phyloP scores from a whole-genome alignment of 2,113 vertebrate species.

The Lutjanus erythropterus region DNA sequence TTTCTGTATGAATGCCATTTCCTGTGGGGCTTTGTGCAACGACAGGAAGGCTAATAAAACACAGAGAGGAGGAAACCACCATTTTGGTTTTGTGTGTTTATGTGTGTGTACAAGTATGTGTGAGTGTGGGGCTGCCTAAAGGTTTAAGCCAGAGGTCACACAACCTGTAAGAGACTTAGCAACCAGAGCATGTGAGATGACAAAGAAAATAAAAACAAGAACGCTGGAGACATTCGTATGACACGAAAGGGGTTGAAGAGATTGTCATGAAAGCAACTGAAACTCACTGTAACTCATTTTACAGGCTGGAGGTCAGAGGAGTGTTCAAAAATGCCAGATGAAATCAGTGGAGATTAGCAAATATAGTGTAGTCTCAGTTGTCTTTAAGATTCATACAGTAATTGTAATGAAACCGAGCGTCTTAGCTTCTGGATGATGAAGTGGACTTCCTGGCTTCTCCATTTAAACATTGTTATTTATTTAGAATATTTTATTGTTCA shows the following conservation, averaged over 20 bases:
- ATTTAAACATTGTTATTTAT: too few species aligned
- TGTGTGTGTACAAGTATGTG: slow-evolving; percentile 8
- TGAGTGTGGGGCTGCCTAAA: slow-evolving; percentile 24
- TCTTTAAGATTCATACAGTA: too few species aligned
- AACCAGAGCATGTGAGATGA: slow-evolving; percentile 41
- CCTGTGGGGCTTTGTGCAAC: slow-evolving; percentile 77
- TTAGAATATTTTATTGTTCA: too few species aligned
- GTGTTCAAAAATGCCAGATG: too few species aligned
- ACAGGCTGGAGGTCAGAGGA: not conserved
- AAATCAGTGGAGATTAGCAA: too few species aligned
- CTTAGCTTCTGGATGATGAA: too few species aligned
- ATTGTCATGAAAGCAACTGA: slow-evolving; percentile 9
- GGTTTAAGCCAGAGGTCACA: slow-evolving; percentile 53
- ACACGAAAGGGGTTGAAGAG: not conserved
- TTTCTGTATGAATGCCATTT: slow-evolving; percentile 73
- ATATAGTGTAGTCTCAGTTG: too few species aligned
- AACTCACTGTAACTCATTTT: slow-evolving; percentile 7
- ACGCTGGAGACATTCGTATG: not conserved
- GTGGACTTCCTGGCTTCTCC: too few species aligned
- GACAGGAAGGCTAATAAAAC: slow-evolving; percentile 84
- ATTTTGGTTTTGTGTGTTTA: slow-evolving; percentile 60
- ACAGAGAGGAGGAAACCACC: slow-evolving; percentile 78
- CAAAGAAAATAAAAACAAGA: slow-evolving; percentile 43
- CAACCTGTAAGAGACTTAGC: slow-evolving; percentile 33
- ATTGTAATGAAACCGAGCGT: too few species aligned